These are phyloP conservation scores for Gobionotothen gibberifrons DNA, from an alignment of 2,797 vertebrate species.

Conservation along the genomic window DNA sequence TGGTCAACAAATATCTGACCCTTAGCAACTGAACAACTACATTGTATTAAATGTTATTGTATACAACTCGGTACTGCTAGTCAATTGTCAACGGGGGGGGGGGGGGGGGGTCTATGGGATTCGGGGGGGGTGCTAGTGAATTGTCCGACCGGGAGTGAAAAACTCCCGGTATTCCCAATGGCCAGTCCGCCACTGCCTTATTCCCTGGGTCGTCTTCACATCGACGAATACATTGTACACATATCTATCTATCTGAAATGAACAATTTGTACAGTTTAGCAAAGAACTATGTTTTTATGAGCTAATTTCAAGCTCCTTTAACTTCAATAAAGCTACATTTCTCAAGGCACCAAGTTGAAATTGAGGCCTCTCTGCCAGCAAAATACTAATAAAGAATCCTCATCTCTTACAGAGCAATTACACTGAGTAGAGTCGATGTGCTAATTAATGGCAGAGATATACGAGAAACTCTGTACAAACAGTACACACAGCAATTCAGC, in stretches of 20 bases:
- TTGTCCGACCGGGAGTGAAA: too few relatives aligned
- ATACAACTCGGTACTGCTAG: too few relatives aligned
- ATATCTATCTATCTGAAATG: too few relatives aligned
- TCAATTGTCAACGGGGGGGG: too few relatives aligned
- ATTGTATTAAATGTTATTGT: background rate
- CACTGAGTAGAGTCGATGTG: slow-evolving; percentile 10
- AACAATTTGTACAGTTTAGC: background rate
- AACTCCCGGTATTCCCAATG: too few relatives aligned
- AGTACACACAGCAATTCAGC: slow-evolving; percentile 1
- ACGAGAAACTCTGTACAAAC: slow-evolving; percentile 25
- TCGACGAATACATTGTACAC: background rate
- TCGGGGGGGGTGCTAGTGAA: too few relatives aligned
- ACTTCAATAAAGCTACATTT: background rate
- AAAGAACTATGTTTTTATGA: slow-evolving; percentile 6
- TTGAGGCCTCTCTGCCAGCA: slow-evolving; percentile 12
- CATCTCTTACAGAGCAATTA: slow-evolving; percentile 24
- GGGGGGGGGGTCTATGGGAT: too few relatives aligned
- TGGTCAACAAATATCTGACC: background rate
- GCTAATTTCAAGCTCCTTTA: slow-evolving; percentile 20
- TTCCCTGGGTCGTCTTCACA: background rate
- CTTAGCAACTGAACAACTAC: background rate
- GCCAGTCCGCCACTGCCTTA: too few relatives aligned
- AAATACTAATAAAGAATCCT: slow-evolving; percentile 44
- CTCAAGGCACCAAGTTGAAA: slow-evolving; percentile 34
- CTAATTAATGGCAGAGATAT: slow-evolving; percentile 51